Conservation (phyloP, 1,140 invertebrate species). For the Oncopodura yosiiana region DNA sequence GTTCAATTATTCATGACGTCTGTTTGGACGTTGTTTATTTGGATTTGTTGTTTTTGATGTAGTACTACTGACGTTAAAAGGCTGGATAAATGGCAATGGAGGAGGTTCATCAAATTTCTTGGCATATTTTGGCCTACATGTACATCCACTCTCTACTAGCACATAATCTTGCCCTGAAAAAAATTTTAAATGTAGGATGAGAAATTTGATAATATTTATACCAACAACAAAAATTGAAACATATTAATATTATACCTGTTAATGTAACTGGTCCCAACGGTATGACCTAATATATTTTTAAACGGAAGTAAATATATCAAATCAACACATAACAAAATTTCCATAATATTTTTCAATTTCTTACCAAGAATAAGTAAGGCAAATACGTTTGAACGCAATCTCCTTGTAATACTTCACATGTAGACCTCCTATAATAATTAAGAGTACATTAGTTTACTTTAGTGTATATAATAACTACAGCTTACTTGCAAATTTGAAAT, state of each 20-base stretch:
- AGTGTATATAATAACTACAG: background rate
- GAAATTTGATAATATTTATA: conserved; percentile 1
- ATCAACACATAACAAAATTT: no score
- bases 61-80: background rate
- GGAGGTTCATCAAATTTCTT: conserved; percentile 29
- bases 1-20: no score
- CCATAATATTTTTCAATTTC: no score
- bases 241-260: conserved; percentile 45
- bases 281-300: no score
- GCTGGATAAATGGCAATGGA: conserved; percentile 32
- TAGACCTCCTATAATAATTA: conserved; percentile 53
- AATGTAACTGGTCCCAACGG: conserved; percentile 79
- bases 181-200: conserved; percentile 8
- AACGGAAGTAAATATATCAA: no score
- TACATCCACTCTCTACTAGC: conserved; percentile 80
- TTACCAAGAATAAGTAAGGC: conserved; percentile 77
- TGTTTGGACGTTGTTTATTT: no score
- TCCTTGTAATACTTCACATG: conserved; percentile 76
- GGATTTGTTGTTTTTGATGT: no score
- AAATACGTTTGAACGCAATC: conserved; percentile 85
- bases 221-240: background rate
- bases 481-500: conserved; percentile 74
- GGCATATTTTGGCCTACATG: conserved; percentile 73
- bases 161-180: conserved; percentile 70
- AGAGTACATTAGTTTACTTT: background rate